These are phyloP conservation scores for Fulmarus glacialis DNA, from an alignment of 2,113 vertebrate genomes.

Conservation along the genomic window DNA sequence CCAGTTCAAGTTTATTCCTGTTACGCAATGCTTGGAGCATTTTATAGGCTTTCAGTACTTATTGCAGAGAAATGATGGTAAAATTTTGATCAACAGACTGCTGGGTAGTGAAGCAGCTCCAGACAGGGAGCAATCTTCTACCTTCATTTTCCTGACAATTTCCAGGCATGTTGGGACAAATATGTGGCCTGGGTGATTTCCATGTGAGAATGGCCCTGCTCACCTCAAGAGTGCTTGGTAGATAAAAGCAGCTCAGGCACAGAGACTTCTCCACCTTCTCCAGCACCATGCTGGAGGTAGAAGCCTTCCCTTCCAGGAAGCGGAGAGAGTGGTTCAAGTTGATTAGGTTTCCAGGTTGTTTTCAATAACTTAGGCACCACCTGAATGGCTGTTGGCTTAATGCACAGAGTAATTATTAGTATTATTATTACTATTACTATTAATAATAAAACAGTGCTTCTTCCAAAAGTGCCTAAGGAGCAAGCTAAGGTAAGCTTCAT, in stretches of 20 bases:
- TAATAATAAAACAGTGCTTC: background rate
- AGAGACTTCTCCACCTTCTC: background rate
- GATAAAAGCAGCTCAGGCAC: background rate
- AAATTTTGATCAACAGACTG: background rate
- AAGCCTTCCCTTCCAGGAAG: background rate
- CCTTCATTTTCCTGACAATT: background rate
- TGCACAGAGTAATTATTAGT: background rate
- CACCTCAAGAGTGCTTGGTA: background rate
- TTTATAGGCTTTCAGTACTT: background rate
- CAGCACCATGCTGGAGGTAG: background rate
- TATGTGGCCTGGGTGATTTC: background rate
- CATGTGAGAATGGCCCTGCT: background rate
- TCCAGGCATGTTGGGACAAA: background rate
- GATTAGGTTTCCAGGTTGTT: background rate
- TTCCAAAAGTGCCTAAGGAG: slow-evolving; percentile 39
- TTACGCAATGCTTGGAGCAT: background rate
- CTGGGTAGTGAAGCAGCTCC: background rate
- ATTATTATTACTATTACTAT: slow-evolving; percentile 21
- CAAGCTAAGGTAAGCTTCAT: background rate
- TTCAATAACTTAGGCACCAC: background rate
- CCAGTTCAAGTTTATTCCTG: background rate
- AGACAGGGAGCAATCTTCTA: background rate
- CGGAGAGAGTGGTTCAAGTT: background rate
- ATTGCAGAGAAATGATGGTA: background rate
- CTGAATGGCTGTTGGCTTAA: slow-evolving; percentile 3